phyloP scores from a whole-genome alignment of 2,888 invertebrate genomes.

The Eupsilia transversa region DNA sequence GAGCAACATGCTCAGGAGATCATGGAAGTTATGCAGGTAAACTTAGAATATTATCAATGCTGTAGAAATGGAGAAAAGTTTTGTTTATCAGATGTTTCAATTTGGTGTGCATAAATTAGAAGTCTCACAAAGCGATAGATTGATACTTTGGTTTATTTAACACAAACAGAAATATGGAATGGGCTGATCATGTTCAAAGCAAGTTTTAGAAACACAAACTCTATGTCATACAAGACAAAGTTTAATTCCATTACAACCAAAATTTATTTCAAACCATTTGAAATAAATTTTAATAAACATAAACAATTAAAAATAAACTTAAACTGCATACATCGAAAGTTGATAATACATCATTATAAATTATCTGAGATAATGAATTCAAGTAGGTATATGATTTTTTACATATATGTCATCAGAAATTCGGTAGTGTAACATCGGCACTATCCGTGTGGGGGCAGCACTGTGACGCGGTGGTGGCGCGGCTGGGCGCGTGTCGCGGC shows the following conservation, averaged over 20 bases:
- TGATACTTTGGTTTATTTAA: background rate
- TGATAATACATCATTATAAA: too few relatives aligned
- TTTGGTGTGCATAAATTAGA: background rate
- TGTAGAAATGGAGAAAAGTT: background rate
- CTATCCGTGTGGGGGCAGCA: slow-evolving; percentile 84
- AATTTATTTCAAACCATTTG: too few relatives aligned
- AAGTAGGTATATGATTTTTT: too few relatives aligned
- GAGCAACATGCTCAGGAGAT: slow-evolving; percentile 96
- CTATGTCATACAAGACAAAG: too few relatives aligned
- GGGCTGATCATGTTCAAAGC: background rate
- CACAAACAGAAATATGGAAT: background rate
- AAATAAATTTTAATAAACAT: too few relatives aligned
- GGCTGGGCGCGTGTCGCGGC: slow-evolving; percentile 85
- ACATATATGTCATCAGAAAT: slow-evolving; percentile 79
- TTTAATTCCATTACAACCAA: too few relatives aligned
- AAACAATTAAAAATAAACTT: too few relatives aligned
- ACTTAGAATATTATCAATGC: slow-evolving; percentile 17
- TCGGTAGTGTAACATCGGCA: slow-evolving; percentile 81
- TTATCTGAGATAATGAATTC: too few relatives aligned
- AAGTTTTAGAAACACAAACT: too few relatives aligned
- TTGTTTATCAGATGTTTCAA: background rate
- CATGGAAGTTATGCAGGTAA: slow-evolving; percentile 94
- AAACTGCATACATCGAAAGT: too few relatives aligned
- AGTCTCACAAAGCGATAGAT: background rate
- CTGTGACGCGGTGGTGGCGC: slow-evolving; percentile 82